Evolutionary conservation across 2,113 vertebrate genomes (phyloP).

Genomic region (Campylomormyrus numenius): DNA sequence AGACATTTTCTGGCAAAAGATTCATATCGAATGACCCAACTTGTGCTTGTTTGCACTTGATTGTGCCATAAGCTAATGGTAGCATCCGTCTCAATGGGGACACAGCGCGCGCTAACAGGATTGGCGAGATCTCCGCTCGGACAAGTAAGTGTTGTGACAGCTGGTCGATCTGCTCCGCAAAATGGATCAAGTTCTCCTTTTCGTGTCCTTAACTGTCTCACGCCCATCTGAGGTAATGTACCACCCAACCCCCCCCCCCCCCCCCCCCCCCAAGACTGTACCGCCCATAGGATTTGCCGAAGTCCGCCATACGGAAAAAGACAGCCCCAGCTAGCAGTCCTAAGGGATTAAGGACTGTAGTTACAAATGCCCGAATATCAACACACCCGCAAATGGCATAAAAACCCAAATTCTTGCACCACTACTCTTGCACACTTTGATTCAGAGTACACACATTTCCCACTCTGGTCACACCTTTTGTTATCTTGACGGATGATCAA

Average conservation of each 20-base stretch:
- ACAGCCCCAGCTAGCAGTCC: background rate
- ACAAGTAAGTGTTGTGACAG: background rate
- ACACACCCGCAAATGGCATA: background rate
- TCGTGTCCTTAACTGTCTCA: background rate
- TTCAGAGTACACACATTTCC: background rate
- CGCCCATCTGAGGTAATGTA: background rate
- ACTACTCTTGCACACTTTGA: background rate
- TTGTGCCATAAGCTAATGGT: background rate
- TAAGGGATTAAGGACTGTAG: background rate
- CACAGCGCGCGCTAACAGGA: background rate
- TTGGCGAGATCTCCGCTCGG: background rate
- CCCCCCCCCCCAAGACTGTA: background rate
- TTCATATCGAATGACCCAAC: background rate
- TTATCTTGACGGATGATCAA: background rate
- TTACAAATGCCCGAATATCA: background rate
- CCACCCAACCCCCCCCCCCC: no score
- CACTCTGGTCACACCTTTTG: background rate
- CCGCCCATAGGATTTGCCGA: background rate
- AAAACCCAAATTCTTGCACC: background rate
- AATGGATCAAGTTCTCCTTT: background rate
- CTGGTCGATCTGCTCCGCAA: background rate
- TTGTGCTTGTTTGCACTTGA: background rate
- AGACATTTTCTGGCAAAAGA: background rate
- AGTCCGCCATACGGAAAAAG: background rate
- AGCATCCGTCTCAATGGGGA: background rate